Conservation (phyloP, 2,113 vertebrate genomes). For the Alectura lathami region DNA sequence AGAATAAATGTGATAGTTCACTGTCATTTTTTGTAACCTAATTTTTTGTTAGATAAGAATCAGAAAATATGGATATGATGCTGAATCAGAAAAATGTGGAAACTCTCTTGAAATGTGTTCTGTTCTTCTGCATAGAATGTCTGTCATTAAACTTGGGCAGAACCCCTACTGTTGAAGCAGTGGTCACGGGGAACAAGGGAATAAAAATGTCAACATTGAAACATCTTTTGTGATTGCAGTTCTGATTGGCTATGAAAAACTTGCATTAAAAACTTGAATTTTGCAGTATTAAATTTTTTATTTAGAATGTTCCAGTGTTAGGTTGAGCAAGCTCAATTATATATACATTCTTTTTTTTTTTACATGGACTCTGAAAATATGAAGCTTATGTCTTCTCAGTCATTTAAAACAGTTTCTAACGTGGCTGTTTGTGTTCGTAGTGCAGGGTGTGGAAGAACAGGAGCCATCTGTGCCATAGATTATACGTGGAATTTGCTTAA, state of each 20-base stretch:
- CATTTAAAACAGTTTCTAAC: not conserved
- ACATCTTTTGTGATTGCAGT: not conserved
- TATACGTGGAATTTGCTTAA: constrained; percentile 99
- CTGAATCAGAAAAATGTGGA: not conserved
- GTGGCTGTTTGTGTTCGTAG: constrained; percentile 75
- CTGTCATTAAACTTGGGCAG: not conserved
- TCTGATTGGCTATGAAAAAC: not conserved
- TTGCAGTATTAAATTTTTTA: not conserved
- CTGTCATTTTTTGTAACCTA: not conserved
- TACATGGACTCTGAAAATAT: rapidly evolving
- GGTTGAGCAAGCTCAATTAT: not conserved
- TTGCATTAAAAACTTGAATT: not conserved
- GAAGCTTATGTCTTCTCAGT: not conserved
- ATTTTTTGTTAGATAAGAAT: not conserved
- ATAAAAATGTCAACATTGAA: not conserved
- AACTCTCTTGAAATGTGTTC: not conserved
- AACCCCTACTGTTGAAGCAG: not conserved
- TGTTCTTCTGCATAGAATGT: not conserved
- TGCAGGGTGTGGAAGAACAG: constrained; percentile 98
- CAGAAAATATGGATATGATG: not conserved
- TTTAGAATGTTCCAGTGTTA: not conserved
- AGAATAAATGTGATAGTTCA: not conserved
- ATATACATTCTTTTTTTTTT: no score
- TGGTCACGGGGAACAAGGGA: not conserved
- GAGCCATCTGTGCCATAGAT: constrained; percentile 99